Conservation (phyloP, 2,888 invertebrate genomes). For the Kryphioiulus occultus region DNA sequence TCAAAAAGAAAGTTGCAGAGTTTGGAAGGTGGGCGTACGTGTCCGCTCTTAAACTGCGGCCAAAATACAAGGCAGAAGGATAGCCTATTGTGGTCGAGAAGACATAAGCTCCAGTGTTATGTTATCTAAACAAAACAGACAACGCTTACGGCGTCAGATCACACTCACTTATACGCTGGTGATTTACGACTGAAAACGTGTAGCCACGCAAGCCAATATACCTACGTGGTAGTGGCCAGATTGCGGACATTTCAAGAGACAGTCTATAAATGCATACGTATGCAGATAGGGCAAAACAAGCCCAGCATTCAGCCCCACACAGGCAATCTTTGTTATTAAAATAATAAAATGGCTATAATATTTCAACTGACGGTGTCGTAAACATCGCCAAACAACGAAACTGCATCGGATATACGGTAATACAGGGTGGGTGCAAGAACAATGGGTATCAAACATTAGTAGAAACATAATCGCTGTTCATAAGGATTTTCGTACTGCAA, state of each 20-base stretch:
- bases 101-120: constrained; percentile 23
- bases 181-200: not conserved
- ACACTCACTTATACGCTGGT: constrained; percentile 11
- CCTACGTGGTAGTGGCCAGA: not conserved
- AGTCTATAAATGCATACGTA: not conserved
- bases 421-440: not conserved
- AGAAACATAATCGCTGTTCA: not conserved
- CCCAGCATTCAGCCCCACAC: not conserved
- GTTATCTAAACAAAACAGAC: constrained; percentile 23
- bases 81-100: constrained; percentile 17
- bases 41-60: not conserved
- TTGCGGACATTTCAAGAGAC: not conserved
- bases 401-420: not conserved
- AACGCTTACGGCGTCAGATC: constrained; percentile 23
- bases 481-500: not conserved
- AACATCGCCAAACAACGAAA: not conserved
- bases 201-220: not conserved
- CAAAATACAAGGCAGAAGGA: constrained; percentile 1
- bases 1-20: not conserved
- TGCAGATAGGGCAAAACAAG: not conserved
- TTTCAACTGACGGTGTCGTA: not conserved
- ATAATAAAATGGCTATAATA: not conserved
- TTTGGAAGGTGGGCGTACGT: not conserved
- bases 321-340: constrained; percentile 8
- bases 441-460: not conserved